Base-by-base conservation (phyloP, 2,113 vertebrate genomes). In the Centropristis striata region DNA sequence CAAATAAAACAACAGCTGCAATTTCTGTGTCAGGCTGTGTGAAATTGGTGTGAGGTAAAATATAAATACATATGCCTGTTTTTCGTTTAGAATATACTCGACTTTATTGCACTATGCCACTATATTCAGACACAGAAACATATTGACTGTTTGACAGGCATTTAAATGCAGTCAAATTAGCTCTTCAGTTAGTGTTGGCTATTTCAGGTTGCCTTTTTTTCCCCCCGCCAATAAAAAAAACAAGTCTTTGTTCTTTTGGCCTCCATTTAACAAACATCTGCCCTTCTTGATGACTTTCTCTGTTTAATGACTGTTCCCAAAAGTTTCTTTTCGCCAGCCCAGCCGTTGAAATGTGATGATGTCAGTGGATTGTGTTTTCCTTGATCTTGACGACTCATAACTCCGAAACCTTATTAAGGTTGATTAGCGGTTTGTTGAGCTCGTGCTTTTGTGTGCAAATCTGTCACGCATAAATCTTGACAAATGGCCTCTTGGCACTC, bases 391-490 rank as follows among this genome's bases (percentile, higher is more conserved):
- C 42, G 21, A 84, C 49, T 84, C 82, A 86, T 84, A 88, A 87
- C 72, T 78, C 47, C 44, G 18, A 81, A 88, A 86, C 73, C 80
- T 55, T 75, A 86, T 86, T 76, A 88, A 25, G 71, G 77, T 23
- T 84, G 90, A 91, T 88, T 84, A 88, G 82, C 75, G 76, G 75
- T 91, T 87, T 60, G 68, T 85, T 46, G 68, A 85, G 85, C 81
- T 78, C 4, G 1, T 88, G 85, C 85, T 83, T 88, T 83, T 88
- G 81, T 86, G 70, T 85, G 86, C 84, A 80, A 71, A 88, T 89
- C 81, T 90, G 87, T 82, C 82, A 78, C 20, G 44, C 80, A 72
- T 72, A 87, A 85, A 88, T 84, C 71, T 82, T 78, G 84, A 90
- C 76, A 80, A 90, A 87, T 55, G 36, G 80, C 71, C 60, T 74